Base-by-base conservation (phyloP, 1,140 invertebrate species). In the Littorina saxatilis region DNA sequence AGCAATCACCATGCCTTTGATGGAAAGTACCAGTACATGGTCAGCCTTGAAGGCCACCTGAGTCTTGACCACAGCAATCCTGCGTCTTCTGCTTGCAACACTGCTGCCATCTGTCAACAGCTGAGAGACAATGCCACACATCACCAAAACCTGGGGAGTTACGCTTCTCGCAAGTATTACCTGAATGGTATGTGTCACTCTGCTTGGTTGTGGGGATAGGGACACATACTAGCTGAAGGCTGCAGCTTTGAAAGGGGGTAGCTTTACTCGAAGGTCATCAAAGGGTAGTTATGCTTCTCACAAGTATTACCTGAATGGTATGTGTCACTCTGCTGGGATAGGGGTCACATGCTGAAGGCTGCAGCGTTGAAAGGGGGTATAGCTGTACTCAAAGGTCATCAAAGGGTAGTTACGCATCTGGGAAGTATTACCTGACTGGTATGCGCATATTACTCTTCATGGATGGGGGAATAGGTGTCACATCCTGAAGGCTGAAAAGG, bases 221-320 rank as follows among this genome's bases (percentile, higher is more conserved):
- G n/a, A n/a, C n/a, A n/a, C n/a, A n/a, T n/a, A n/a, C n/a, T n/a
- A n/a, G n/a, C n/a, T n/a, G n/a, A n/a, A n/a, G n/a, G n/a, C n/a
- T n/a, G n/a, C n/a, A n/a, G n/a, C n/a, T n/a, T n/a, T n/a, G n/a
- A n/a, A n/a, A n/a, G n/a, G n/a, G n/a, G n/a, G n/a, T n/a, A n/a
- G n/a, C n/a, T n/a, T n/a, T n/a, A n/a, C n/a, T n/a, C n/a, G n/a
- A n/a, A n/a, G n/a, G n/a, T n/a, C n/a, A n/a, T n/a, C n/a, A n/a
- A n/a, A n/a, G 20, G 87, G 84, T 1, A 84, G 32, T 55, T 79
- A 55, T 75, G 78, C 40, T 20, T 84, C 72, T n/a, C 82, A 75
- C 17, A 78, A 87, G 35, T 88, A 82, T 75, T 89, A 78, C 76
- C 78, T 88, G 35, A 82, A 89, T 85, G 89, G 89, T 88, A 58